Conservation (phyloP, 2,888 invertebrate species). For the Drosophila merina region DNA sequence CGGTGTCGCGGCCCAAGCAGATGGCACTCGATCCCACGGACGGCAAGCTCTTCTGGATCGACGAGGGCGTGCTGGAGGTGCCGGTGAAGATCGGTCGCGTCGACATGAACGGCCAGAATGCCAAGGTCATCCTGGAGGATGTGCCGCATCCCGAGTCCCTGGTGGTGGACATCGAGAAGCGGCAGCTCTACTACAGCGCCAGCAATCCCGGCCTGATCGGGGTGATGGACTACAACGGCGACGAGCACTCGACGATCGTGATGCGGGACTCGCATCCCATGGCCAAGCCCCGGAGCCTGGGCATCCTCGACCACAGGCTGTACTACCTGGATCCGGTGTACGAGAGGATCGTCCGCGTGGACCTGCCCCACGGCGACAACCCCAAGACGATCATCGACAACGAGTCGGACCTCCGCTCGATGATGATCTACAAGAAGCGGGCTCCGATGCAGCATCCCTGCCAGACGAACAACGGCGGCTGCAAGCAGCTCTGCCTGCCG, state of each 20-base stretch:
- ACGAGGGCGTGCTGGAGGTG: constrained; percentile 95
- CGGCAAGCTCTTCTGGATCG: constrained; percentile 98
- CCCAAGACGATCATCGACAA: constrained; percentile 91
- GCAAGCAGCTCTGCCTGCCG: constrained; percentile 97
- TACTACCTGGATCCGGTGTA: constrained; percentile 95
- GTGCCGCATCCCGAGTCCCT: constrained; percentile 91
- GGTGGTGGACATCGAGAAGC: constrained; percentile 92
- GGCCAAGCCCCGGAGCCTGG: constrained; percentile 91
- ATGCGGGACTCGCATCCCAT: constrained; percentile 89
- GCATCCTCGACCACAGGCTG: constrained; percentile 91
- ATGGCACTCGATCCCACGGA: constrained; percentile 96
- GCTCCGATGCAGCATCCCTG: constrained; percentile 93
- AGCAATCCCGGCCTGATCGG: constrained; percentile 89
- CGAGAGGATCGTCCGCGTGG: constrained; percentile 94
- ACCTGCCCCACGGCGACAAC: constrained; percentile 91
- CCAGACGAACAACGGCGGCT: constrained; percentile 93
- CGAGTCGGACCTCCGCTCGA: constrained; percentile 93
- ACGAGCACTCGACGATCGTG: constrained; percentile 87
- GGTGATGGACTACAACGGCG: constrained; percentile 90
- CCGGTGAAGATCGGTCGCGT: constrained; percentile 95
- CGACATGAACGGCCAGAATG: constrained; percentile 95
- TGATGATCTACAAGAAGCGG: constrained; percentile 94
- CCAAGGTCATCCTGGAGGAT: constrained; percentile 89
- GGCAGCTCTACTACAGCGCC: constrained; percentile 94
- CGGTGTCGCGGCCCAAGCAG: constrained; percentile 94